phyloP scores from a whole-genome alignment of 2,888 invertebrate genomes.

The Heteropelma amictum region DNA sequence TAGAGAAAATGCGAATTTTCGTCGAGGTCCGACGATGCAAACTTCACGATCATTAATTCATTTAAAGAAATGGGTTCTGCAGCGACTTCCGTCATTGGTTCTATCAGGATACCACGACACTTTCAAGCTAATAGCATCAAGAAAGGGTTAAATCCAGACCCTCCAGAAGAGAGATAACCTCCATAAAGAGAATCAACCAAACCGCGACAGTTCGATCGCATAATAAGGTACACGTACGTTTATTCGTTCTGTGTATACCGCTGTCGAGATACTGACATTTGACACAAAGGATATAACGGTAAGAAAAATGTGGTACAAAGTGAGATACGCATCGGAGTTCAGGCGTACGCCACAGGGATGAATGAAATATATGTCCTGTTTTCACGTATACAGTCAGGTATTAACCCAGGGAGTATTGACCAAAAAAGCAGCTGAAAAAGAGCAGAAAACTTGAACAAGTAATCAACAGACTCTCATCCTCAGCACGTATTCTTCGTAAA shows the following conservation, averaged over 20 bases:
- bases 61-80: too few relatives aligned
- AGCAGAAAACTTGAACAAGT: background rate
- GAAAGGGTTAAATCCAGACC: background rate
- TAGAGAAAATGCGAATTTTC: too few relatives aligned
- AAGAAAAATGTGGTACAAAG: background rate
- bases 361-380: background rate
- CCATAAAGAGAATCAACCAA: background rate
- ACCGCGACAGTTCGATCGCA: background rate
- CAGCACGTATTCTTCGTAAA: conserved; percentile 22
- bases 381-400: background rate
- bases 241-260: conserved; percentile 5
- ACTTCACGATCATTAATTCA: background rate
- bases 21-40: background rate
- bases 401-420: background rate
- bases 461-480: background rate
- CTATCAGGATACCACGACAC: background rate
- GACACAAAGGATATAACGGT: conserved; percentile 43
- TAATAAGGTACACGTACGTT: too few relatives aligned
- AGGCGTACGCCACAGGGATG: background rate
- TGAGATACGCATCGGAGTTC: conserved; percentile 26
- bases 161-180: too few relatives aligned
- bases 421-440: background rate
- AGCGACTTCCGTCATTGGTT: too few relatives aligned
- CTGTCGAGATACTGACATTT: conserved; percentile 47
- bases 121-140: background rate